phyloP scores from a whole-genome alignment of 2,113 vertebrate species.

The Agapornis roseicollis region DNA sequence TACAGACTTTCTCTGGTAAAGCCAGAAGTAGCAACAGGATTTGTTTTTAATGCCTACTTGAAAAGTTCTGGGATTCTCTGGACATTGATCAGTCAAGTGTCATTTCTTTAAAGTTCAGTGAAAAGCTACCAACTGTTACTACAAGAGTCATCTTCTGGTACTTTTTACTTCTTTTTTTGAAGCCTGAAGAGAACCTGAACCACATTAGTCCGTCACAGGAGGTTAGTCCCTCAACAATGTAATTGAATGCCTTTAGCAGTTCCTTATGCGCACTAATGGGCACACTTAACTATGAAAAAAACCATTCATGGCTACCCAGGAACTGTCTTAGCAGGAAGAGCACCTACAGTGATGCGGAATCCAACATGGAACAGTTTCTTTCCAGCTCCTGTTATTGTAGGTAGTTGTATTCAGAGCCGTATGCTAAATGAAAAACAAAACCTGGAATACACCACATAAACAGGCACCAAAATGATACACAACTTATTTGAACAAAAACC shows the following conservation, averaged over 20 bases:
- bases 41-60: not conserved
- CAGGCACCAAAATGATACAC: not conserved
- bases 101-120: conserved; percentile 5
- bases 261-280: not conserved
- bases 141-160: not conserved
- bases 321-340: not conserved
- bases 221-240: not conserved
- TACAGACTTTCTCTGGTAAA: not conserved
- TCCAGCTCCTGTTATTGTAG: not conserved
- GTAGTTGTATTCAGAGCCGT: not conserved
- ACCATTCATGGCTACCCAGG: not conserved
- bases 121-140: not conserved
- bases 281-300: not conserved
- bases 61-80: not conserved
- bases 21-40: not conserved
- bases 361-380: not conserved
- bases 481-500: not conserved
- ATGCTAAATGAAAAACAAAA: not conserved
- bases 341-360: not conserved
- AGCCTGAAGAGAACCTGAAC: not conserved
- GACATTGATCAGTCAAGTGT: not conserved
- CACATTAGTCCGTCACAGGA: conserved; percentile 41
- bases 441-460: not conserved
- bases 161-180: not conserved
- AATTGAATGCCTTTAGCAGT: not conserved